Evolutionary conservation across 2,113 vertebrate genomes (phyloP).

Genomic region (Ginglymostoma cirratum): DNA sequence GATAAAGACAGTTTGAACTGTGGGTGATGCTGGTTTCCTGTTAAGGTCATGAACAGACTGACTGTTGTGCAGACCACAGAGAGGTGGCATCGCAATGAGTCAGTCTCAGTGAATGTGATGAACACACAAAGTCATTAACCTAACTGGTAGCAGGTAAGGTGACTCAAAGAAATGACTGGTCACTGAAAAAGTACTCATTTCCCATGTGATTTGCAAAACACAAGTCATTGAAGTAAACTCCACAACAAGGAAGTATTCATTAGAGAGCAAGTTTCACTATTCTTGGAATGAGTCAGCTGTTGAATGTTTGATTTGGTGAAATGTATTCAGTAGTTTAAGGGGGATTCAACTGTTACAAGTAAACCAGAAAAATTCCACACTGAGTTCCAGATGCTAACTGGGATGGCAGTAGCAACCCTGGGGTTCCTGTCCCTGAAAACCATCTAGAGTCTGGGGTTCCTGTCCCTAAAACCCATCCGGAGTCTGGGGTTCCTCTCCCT

Average conservation of each 20-base stretch:
- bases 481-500: not conserved
- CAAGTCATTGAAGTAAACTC: not conserved
- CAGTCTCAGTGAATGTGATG: not conserved
- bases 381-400: not conserved
- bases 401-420: too few species aligned
- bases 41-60: not conserved
- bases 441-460: too few species aligned
- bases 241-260: not conserved
- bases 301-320: not conserved
- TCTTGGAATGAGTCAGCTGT: not conserved
- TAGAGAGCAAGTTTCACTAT: not conserved
- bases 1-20: not conserved
- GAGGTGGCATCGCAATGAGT: not conserved
- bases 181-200: not conserved
- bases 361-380: not conserved
- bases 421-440: too few species aligned
- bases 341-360: not conserved
- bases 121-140: not conserved
- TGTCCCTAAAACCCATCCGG: not conserved
- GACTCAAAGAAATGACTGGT: not conserved
- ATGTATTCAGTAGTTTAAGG: not conserved
- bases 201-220: not conserved
- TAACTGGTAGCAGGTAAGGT: not conserved
- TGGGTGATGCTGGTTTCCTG: not conserved
- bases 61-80: not conserved